Evolutionary conservation across 2,888 invertebrate genomes (phyloP).

Genomic region (Hydropsyche betteni): DNA sequence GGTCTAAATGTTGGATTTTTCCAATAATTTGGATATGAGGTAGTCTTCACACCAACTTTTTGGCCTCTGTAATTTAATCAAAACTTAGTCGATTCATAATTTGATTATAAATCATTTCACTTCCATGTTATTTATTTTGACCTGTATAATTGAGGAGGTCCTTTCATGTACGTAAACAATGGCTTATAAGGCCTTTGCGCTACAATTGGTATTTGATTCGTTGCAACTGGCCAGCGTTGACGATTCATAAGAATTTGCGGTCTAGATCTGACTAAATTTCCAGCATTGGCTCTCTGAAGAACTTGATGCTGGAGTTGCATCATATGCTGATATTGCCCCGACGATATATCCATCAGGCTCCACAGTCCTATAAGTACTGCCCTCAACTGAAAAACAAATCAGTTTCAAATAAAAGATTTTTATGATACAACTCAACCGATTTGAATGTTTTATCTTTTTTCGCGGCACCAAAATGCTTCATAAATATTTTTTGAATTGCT

Average conservation of each 20-base stretch:
- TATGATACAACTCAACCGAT: not conserved
- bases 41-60: slow-evolving; percentile 31
- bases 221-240: slow-evolving; percentile 28
- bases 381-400: slow-evolving; percentile 2
- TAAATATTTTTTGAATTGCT: not conserved
- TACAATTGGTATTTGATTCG: slow-evolving; percentile 16
- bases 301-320: slow-evolving; percentile 32
- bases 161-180: slow-evolving; percentile 37
- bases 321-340: slow-evolving; percentile 25
- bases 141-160: slow-evolving; percentile 43
- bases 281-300: not conserved
- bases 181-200: slow-evolving; percentile 38
- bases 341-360: slow-evolving; percentile 7
- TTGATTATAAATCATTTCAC: not conserved
- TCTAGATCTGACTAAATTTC: slow-evolving; percentile 11
- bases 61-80: slow-evolving; percentile 40
- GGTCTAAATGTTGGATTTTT: slow-evolving; percentile 40
- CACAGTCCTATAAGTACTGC: slow-evolving; percentile 22
- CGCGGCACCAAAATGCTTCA: no score
- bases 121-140: slow-evolving; percentile 34
- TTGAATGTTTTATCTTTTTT: not conserved
- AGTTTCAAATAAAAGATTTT: not conserved
- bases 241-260: slow-evolving; percentile 2
- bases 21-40: slow-evolving; percentile 23
- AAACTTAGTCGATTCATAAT: slow-evolving; percentile 14